phyloP scores from a whole-genome alignment of 2,113 vertebrate genomes.

The Echinops telfairi region DNA sequence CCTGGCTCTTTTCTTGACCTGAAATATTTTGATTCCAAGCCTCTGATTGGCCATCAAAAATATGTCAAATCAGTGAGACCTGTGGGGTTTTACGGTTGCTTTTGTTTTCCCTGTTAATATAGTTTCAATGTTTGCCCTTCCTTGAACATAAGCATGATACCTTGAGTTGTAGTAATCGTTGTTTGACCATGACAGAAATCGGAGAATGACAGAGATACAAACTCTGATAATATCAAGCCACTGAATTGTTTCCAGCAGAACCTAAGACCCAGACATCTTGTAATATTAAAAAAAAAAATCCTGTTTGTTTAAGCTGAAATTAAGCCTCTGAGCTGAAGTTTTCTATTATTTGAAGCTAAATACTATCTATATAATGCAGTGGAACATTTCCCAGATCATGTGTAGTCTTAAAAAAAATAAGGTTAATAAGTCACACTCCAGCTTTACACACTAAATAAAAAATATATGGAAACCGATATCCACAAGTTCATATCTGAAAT shows the following conservation, averaged over 20 bases:
- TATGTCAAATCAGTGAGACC: neutral
- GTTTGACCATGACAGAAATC: conserved; percentile 20
- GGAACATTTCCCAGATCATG: neutral
- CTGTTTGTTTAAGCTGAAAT: conserved; percentile 19
- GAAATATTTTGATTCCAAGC: neutral
- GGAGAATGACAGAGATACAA: conserved; percentile 65
- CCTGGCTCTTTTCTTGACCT: neutral
- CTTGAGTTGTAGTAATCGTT: neutral
- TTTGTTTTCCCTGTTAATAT: conserved; percentile 27
- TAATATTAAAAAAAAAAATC: conserved; percentile 50
- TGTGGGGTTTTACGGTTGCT: neutral
- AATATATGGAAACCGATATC: conserved; percentile 37
- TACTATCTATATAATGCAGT: conserved; percentile 10
- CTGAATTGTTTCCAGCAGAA: conserved; percentile 61
- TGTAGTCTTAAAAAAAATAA: neutral
- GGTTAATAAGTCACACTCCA: conserved; percentile 20
- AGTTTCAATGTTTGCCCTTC: neutral
- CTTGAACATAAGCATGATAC: neutral
- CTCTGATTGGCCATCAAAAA: conserved; percentile 12
- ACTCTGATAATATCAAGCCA: conserved; percentile 22
- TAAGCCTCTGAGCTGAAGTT: conserved; percentile 33
- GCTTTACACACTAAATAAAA: conserved; percentile 60
- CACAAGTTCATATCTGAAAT: conserved; percentile 67
- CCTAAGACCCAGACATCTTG: conserved; percentile 46
- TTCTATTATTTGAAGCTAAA: conserved; percentile 43